phyloP scores from a whole-genome alignment of 30 jellyfish, hydroid and myxozoan genomes.

The Aurelia aurita region DNA sequence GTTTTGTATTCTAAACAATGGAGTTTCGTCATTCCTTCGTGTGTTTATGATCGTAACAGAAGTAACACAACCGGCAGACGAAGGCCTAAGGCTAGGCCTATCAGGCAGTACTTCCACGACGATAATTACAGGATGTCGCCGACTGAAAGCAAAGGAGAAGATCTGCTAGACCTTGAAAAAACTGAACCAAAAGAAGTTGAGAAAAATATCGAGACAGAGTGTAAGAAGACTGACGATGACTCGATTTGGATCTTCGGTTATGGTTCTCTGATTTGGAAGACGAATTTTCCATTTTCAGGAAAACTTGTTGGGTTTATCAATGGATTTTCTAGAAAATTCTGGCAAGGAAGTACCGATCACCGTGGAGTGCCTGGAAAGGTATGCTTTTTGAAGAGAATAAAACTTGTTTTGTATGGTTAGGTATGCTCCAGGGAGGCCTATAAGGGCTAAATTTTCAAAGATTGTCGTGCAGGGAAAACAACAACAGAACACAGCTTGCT shows the following conservation, averaged over 20 bases:
- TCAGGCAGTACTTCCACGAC: not conserved
- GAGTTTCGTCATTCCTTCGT: no score
- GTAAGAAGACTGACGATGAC: constrained; percentile 1
- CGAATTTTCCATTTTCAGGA: constrained; percentile 79
- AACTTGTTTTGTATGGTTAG: no score
- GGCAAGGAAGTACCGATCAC: constrained; percentile 99
- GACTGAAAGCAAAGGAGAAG: constrained; percentile 29
- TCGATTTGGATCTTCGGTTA: constrained; percentile 95
- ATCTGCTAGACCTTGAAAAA: not conserved
- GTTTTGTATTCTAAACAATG: not conserved
- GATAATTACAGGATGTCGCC: constrained; percentile 27
- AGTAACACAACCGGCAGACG: not conserved
- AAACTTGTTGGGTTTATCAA: constrained; percentile 71
- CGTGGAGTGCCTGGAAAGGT: constrained; percentile 95
- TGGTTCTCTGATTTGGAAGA: constrained; percentile 96
- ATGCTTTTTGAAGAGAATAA: not conserved
- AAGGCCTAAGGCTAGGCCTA: not conserved
- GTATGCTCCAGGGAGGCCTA: no score
- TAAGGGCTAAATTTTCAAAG: no score
- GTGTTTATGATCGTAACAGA: no score
- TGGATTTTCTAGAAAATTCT: constrained; percentile 81
- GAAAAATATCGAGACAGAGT: no score
- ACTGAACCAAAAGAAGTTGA: no score
- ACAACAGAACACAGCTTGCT: no score
- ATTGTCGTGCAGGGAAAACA: no score